phyloP scores from a whole-genome alignment of 2,113 vertebrate genomes.

The Rhinopomastus cyanomelas region DNA sequence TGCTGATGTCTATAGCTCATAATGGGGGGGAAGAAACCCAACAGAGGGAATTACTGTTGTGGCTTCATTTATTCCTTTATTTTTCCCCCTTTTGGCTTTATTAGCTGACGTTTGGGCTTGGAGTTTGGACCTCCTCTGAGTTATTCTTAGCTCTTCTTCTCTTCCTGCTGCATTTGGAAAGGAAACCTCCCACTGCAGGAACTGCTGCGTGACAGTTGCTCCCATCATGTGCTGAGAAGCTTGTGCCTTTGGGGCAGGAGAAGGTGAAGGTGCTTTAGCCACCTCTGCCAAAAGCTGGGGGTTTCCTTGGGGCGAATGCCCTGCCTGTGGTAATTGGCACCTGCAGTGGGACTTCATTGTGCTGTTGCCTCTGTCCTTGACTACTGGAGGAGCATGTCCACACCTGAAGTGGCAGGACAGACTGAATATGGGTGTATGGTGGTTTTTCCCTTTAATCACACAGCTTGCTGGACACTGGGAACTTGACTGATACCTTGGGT shows the following conservation, averaged over 20 bases:
- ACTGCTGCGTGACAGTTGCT: rapidly evolving
- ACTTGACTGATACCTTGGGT: background rate
- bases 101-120: background rate
- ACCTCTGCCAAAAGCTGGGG: background rate
- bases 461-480: background rate
- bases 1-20: too few species aligned
- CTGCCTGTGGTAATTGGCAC: background rate
- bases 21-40: background rate
- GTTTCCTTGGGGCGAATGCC: too few species aligned
- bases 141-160: background rate
- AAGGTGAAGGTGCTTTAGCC: background rate
- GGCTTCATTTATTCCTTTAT: background rate
- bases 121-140: background rate
- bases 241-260: background rate
- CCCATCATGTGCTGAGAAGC: rapidly evolving
- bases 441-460: background rate
- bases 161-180: background rate
- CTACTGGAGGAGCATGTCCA: rapidly evolving
- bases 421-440: background rate
- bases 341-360: background rate
- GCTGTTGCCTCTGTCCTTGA: background rate
- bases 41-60: background rate
- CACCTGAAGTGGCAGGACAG: background rate
- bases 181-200: background rate
- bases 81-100: background rate